Evolutionary conservation across 35 echinoderm and acorn worm species (phyloP), one percentile per base, ranked within the genome.

Genomic region (Chiridota heheva): DNA sequence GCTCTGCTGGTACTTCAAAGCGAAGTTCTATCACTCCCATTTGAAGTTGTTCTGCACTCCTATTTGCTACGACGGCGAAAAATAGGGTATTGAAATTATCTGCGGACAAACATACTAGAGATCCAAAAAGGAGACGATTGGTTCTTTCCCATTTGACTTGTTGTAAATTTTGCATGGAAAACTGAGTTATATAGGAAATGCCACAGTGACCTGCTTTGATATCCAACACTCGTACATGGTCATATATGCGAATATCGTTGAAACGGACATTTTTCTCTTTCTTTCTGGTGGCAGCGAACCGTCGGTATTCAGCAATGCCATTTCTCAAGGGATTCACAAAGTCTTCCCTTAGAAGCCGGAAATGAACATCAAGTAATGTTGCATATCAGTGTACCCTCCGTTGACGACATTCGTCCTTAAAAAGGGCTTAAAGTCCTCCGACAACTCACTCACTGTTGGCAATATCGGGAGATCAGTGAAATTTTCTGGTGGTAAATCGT

Each of bases 331-430:
- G 86, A 6, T 42, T 67, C 17, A 87, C 65, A 57, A 90, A 84
- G 36, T 86, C 81, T 72, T 96, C 91, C 39, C 82, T 96, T 37
- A 85, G 58, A 6, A 96, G 73, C 4, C 87, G 81, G 47, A 90
- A 90, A 18, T 86, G 86, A 26, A 83, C 57, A 26, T 86, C 82
- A 5, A 96, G 58, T 79, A 90, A 30, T 84, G 40, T 26, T 89
- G 45, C 0, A 84, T 43, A 36, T 60, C 35, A 7, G 72, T 29
- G 65, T 90, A 96, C 12, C 65, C 58, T 12, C 86, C 73, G 27
- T 85, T 59, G 4, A 85, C 81, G 22, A 90, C 42, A 67, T 84
- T 90, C 8, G 38, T 33, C 20, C 81, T 82, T 25, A 90, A n/a
- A 43, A 76, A 68, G 5, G 88, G 88, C 22, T 58, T 31, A 34